Conservation (phyloP, 23 tunicate genomes). For the Halocynthia roretzi region DNA sequence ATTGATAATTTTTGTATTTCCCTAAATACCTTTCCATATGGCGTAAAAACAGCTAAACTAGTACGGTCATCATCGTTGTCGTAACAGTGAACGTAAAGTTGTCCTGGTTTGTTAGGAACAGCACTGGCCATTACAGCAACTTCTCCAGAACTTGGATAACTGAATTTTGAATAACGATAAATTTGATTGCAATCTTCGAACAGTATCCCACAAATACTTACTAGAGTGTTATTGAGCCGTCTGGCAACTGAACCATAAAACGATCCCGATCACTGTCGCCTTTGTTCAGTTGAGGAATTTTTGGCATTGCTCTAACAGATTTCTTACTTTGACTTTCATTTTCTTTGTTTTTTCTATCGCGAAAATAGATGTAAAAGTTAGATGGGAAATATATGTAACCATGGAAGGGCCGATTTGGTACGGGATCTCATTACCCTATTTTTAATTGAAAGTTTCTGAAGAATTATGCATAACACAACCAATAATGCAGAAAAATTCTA, state of each 20-base stretch:
- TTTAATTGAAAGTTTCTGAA: too few relatives aligned
- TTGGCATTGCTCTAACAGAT: conserved; percentile 27
- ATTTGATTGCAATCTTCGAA: neutral
- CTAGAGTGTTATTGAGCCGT: conserved; percentile 74
- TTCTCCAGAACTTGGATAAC: conserved; percentile 63
- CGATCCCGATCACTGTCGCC: conserved; percentile 47
- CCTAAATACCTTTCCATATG: conserved; percentile 75
- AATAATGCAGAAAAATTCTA: too few relatives aligned
- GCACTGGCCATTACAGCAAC: conserved; percentile 85
- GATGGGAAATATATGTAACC: neutral
- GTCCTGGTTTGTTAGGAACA: conserved; percentile 50
- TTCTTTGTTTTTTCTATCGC: conserved; percentile 14
- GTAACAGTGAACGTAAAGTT: conserved; percentile 78
- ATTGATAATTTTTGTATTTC: neutral
- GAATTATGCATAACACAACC: too few relatives aligned
- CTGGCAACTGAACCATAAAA: conserved; percentile 87
- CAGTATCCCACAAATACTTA: conserved; percentile 20
- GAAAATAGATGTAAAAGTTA: neutral
- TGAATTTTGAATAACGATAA: neutral
- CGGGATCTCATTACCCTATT: too few relatives aligned
- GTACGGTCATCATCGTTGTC: conserved; percentile 47
- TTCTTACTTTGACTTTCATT: conserved; percentile 3
- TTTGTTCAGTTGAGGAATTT: conserved; percentile 72
- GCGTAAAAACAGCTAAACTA: conserved; percentile 66
- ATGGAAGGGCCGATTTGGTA: too few relatives aligned